Conservation (phyloP, 1,140 invertebrate genomes). For the Penaeus indicus region DNA sequence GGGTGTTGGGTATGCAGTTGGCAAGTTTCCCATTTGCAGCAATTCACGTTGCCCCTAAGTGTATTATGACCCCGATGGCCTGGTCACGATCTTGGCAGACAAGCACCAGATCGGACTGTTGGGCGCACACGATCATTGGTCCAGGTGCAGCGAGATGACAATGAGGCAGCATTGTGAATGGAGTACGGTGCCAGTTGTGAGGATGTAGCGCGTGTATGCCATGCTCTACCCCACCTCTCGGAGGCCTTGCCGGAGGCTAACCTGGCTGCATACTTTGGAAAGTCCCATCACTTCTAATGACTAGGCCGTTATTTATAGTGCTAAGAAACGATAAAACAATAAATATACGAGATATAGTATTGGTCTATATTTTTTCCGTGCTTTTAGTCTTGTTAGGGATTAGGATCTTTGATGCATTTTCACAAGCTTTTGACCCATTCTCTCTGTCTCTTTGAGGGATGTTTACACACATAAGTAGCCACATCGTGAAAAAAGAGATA, state of each 20-base stretch:
- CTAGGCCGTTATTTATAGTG: too few relatives aligned
- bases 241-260: conserved; percentile 98
- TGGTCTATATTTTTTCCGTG: too few relatives aligned
- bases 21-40: conserved; percentile 98
- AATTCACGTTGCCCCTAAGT: conserved; percentile 99
- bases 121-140: conserved; percentile 96
- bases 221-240: conserved; percentile 98
- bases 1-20: conserved; percentile 93
- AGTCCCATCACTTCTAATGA: conserved; percentile 96
- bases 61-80: conserved; percentile 96
- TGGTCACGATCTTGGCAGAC: conserved; percentile 96
- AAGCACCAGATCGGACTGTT: conserved; percentile 94
- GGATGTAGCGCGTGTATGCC: conserved; percentile 97
- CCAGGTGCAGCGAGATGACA: conserved; percentile 78
- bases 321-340: too few relatives aligned
- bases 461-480: too few relatives aligned
- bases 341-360: too few relatives aligned
- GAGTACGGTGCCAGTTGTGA: conserved; percentile 99
- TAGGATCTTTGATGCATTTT: too few relatives aligned
- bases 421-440: too few relatives aligned
- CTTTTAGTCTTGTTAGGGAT: too few relatives aligned
- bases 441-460: too few relatives aligned
- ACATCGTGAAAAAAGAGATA: too few relatives aligned
- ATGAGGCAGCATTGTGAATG: conserved; percentile 97
- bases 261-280: conserved; percentile 94